A percentile compares a stretch with the other conserved stretches of the same genome.
phyloP scores from a whole-genome alignment of 2,888 invertebrate genomes.

The Dryobota labecula region DNA sequence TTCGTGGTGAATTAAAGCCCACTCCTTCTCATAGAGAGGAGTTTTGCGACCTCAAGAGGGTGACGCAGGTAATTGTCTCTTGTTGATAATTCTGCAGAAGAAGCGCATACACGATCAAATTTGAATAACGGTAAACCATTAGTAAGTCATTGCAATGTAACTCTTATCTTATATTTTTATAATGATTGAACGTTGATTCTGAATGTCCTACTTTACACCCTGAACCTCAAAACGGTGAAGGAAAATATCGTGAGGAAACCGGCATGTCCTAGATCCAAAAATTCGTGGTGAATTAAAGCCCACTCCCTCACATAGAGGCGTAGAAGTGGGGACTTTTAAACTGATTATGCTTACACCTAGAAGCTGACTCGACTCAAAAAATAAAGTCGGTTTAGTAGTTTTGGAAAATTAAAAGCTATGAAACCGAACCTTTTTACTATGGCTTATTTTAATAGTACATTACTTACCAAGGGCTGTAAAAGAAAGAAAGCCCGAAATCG shows the following conservation, averaged over 20 bases:
- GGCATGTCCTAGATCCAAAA: conserved; percentile 6
- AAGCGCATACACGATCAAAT: not conserved
- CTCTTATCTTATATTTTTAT: too few species aligned
- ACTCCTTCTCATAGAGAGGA: not conserved
- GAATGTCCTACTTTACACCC: not conserved
- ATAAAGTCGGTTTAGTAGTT: conserved; percentile 18
- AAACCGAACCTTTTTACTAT: conserved; percentile 13
- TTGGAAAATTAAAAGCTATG: conserved; percentile 15
- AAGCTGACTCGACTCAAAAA: conserved; percentile 20
- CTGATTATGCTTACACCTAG: conserved; percentile 1
- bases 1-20: not conserved
- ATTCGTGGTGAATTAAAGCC: not conserved
- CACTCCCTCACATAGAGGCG: not conserved
- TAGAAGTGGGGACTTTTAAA: not conserved
- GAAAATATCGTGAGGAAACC: not conserved
- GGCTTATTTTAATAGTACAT: too few species aligned
- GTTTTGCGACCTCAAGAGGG: conserved; percentile 97
- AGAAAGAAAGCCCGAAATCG: too few species aligned
- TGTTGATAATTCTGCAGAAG: conserved; percentile 12
- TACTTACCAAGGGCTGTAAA: too few species aligned
- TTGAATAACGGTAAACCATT: not conserved
- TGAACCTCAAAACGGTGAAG: not conserved
- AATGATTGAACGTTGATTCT: not conserved
- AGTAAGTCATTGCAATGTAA: not conserved
- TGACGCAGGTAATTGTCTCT: conserved; percentile 91